Conservation (phyloP, 2,113 vertebrate species). For the Canis aureus region DNA sequence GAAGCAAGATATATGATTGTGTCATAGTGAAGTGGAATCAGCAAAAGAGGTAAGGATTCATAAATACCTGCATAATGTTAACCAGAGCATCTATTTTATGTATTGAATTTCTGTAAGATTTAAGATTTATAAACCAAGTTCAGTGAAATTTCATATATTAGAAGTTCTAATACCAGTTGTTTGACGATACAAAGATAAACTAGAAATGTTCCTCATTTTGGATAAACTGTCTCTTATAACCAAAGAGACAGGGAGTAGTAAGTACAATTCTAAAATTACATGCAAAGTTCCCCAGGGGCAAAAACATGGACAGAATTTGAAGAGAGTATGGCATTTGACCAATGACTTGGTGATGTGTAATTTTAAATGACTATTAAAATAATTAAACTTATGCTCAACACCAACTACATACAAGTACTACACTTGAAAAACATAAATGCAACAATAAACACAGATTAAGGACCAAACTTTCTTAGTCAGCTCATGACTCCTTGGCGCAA, state of each 20-base stretch:
- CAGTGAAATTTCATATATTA: background rate
- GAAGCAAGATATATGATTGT: background rate
- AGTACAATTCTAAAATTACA: background rate
- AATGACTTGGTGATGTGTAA: background rate
- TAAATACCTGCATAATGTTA: background rate
- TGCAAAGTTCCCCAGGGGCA: background rate
- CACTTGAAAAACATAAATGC: background rate
- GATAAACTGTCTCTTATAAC: background rate
- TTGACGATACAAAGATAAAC: background rate
- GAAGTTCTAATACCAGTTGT: background rate
- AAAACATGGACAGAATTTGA: background rate
- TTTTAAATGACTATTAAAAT: background rate
- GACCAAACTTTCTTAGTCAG: background rate
- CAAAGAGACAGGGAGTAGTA: background rate
- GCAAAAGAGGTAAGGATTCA: background rate
- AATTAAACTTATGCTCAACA: background rate
- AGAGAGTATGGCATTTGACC: background rate
- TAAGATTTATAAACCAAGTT: background rate
- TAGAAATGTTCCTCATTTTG: background rate
- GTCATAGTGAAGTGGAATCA: background rate
- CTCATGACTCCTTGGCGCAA: background rate
- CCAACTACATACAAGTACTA: background rate
- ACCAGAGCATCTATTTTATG: background rate
- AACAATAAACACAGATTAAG: background rate
- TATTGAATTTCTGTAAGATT: background rate